These are phyloP conservation scores for Scaptodrosophila latifasciaeformis DNA, from an alignment of 2,888 invertebrate genomes.

Conservation along the genomic window DNA sequence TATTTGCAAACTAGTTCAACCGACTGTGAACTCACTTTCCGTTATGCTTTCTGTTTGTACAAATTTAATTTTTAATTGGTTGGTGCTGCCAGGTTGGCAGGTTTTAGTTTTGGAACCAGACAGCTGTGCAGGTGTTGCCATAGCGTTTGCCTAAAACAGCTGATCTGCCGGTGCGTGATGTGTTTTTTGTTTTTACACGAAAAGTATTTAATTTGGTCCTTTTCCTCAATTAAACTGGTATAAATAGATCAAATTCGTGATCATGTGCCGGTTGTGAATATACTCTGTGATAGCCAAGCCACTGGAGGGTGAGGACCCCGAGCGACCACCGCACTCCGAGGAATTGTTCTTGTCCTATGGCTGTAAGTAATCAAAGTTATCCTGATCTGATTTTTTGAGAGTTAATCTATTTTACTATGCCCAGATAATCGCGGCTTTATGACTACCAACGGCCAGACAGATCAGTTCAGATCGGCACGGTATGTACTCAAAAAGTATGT, in stretches of 20 bases:
- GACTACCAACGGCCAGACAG: slow-evolving; percentile 96
- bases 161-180: too few species aligned
- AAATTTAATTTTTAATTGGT: too few species aligned
- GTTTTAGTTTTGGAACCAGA: too few species aligned
- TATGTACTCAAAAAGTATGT: slow-evolving; percentile 94
- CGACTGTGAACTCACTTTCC: too few species aligned
- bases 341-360: slow-evolving; percentile 95
- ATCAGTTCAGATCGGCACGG: slow-evolving; percentile 92
- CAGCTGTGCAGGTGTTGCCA: too few species aligned
- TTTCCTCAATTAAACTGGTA: too few species aligned
- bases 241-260: slow-evolving; percentile 99
- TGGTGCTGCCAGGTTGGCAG: too few species aligned
- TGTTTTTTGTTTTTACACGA: too few species aligned
- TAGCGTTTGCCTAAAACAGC: too few species aligned
- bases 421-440: slow-evolving; percentile 96
- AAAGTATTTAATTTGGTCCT: too few species aligned
- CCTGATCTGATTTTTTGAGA: not conserved
- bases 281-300: slow-evolving; percentile 84
- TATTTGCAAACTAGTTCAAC: too few species aligned
- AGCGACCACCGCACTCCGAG: slow-evolving; percentile 80
- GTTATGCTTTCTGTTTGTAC: too few species aligned
- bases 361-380: slow-evolving; percentile 79
- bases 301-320: slow-evolving; percentile 80
- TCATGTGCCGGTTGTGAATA: slow-evolving; percentile 89
- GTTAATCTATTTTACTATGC: slow-evolving; percentile 16